phyloP scores from a whole-genome alignment of 2,113 vertebrate genomes.

The Archilochus colubris region DNA sequence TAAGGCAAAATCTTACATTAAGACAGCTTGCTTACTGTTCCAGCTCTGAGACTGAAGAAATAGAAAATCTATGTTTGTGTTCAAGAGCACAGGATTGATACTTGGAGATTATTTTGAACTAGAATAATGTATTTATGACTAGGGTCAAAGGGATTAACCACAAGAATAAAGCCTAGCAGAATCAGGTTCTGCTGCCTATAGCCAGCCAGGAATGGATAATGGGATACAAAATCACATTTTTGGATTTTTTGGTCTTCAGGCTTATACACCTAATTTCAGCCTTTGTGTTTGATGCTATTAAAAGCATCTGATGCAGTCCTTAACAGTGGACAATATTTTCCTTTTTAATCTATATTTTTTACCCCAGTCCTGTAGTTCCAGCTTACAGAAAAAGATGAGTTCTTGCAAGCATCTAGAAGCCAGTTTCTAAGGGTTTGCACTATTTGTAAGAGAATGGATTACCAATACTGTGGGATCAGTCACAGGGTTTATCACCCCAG shows the following conservation, averaged over 20 bases:
- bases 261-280: background rate
- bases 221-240: conserved; percentile 15
- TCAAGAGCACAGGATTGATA: conserved; percentile 44
- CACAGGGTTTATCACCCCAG: background rate
- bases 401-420: background rate
- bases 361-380: background rate
- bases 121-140: conserved; percentile 61
- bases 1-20: background rate
- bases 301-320: background rate
- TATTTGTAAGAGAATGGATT: background rate
- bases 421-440: background rate
- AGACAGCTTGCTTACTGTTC: background rate
- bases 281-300: background rate
- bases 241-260: background rate
- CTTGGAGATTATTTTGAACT: conserved; percentile 57
- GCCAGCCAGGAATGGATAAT: conserved; percentile 8
- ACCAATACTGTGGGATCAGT: background rate
- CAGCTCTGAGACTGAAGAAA: conserved; percentile 16
- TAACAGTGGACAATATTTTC: background rate
- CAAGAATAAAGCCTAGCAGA: conserved; percentile 33
- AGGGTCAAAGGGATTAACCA: conserved; percentile 58
- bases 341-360: background rate
- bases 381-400: background rate
- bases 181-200: conserved; percentile 45
- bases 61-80: background rate